Evolutionary conservation across 2,797 vertebrate genomes (phyloP).

Genomic region (Sebastes minor): DNA sequence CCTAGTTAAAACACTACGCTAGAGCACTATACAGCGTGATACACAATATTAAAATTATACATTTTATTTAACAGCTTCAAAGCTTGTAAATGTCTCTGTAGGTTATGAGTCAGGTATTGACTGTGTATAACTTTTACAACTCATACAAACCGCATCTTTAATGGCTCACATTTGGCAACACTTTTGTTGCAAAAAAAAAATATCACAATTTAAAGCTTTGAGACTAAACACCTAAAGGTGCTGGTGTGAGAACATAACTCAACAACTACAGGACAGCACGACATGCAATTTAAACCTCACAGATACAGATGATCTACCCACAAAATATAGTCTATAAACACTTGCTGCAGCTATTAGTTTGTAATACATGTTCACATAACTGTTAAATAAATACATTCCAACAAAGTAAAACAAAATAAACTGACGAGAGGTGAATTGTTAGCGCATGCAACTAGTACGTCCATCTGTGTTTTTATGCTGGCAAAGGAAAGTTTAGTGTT

Average conservation of each 20-base stretch:
- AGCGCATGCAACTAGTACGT: conserved; percentile 17
- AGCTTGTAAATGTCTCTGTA: background rate
- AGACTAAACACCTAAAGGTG: background rate
- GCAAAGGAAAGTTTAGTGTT: conserved; percentile 15
- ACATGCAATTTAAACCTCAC: conserved; percentile 10
- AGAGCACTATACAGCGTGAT: no score
- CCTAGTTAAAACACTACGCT: background rate
- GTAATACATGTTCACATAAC: conserved; percentile 13
- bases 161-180: background rate
- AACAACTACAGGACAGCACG: background rate
- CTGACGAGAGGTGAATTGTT: background rate
- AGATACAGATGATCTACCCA: background rate
- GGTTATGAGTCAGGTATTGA: background rate
- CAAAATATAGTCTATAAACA: background rate
- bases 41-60: background rate
- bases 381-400: background rate
- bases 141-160: conserved; percentile 13
- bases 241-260: conserved; percentile 4
- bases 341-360: background rate
- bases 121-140: background rate
- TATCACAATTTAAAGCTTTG: background rate
- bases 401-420: background rate
- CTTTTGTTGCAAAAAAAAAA: background rate
- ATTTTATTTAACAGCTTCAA: background rate
- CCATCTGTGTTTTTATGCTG: background rate